phyloP scores from a whole-genome alignment of 1,140 invertebrate species.

The Leptopilina boulardi region DNA sequence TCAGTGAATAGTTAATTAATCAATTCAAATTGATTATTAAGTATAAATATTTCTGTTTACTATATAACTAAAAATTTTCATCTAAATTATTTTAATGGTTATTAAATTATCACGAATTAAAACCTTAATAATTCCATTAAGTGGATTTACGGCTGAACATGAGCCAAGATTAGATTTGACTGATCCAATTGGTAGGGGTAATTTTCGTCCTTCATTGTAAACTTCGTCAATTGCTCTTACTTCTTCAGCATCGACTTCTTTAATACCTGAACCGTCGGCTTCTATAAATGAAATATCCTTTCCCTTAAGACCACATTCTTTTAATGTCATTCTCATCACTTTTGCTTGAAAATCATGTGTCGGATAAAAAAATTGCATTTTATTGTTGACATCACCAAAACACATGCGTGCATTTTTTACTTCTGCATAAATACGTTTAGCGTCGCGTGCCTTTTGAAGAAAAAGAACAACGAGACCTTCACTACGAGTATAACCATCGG shows the following conservation, averaged over 20 bases:
- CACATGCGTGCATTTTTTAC: constrained; percentile 78
- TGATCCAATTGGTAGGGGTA: constrained; percentile 84
- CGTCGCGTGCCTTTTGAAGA: constrained; percentile 77
- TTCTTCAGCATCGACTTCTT: constrained; percentile 88
- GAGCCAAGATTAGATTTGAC: constrained; percentile 89
- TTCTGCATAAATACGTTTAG: constrained; percentile 79
- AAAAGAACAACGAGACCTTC: constrained; percentile 80
- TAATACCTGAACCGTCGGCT: constrained; percentile 73
- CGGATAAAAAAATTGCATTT: constrained; percentile 76
- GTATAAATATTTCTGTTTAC: too few species aligned
- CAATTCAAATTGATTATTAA: too few species aligned
- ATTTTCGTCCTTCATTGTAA: constrained; percentile 82
- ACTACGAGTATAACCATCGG: constrained; percentile 81
- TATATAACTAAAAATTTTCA: too few species aligned
- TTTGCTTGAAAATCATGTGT: constrained; percentile 38
- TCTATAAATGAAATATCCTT: constrained; percentile 61
- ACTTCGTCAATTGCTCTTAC: constrained; percentile 86
- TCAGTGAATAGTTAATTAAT: too few species aligned
- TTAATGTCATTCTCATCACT: constrained; percentile 44
- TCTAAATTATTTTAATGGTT: neutral
- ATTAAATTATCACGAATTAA: neutral
- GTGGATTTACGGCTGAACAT: constrained; percentile 81
- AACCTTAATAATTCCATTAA: constrained; percentile 79
- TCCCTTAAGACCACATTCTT: constrained; percentile 45
- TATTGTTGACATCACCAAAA: constrained; percentile 76